These are phyloP conservation scores for Epinephelus awoara DNA, from an alignment of 2,797 vertebrate species.

Conservation along the genomic window DNA sequence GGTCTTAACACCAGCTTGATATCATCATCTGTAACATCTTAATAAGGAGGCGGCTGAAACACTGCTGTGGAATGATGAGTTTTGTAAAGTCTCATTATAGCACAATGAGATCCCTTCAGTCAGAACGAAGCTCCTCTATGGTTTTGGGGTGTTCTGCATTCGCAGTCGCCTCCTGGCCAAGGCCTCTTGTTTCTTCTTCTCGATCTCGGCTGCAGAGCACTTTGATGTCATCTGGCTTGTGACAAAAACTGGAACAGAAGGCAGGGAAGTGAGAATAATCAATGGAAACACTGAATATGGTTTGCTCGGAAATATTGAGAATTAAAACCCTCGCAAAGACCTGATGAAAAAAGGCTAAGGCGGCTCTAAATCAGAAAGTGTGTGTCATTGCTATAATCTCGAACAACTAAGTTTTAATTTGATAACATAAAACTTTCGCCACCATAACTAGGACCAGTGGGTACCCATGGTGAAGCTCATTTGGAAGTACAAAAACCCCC, in stretches of 20 bases:
- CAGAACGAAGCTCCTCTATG: conserved; percentile 36
- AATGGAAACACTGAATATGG: conserved; percentile 20
- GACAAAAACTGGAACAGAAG: conserved; percentile 83
- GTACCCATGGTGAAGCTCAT: conserved; percentile 14
- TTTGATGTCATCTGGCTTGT: conserved; percentile 84
- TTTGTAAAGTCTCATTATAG: conserved; percentile 3
- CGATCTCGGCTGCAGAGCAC: conserved; percentile 92
- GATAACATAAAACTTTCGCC: conserved; percentile 35
- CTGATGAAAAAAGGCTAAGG: conserved; percentile 7
- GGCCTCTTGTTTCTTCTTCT: conserved; percentile 94
- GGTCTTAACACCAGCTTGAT: conserved; percentile 8
- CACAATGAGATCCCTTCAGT: conserved; percentile 3
- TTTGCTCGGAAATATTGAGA: background rate
- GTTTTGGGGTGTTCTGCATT: conserved; percentile 80
- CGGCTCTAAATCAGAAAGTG: background rate
- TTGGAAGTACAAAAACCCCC: conserved; percentile 17
- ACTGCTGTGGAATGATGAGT: conserved; percentile 9
- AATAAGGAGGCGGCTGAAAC: background rate
- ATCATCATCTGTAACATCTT: background rate
- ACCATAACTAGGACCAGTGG: conserved; percentile 35
- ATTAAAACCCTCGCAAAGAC: conserved; percentile 9
- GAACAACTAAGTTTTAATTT: conserved; percentile 44
- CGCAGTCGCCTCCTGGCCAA: conserved; percentile 89
- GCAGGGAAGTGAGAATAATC: conserved; percentile 50
- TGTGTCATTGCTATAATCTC: conserved; percentile 1